Base-by-base conservation (phyloP, 2,113 vertebrate species). In the Struthidea cinerea region DNA sequence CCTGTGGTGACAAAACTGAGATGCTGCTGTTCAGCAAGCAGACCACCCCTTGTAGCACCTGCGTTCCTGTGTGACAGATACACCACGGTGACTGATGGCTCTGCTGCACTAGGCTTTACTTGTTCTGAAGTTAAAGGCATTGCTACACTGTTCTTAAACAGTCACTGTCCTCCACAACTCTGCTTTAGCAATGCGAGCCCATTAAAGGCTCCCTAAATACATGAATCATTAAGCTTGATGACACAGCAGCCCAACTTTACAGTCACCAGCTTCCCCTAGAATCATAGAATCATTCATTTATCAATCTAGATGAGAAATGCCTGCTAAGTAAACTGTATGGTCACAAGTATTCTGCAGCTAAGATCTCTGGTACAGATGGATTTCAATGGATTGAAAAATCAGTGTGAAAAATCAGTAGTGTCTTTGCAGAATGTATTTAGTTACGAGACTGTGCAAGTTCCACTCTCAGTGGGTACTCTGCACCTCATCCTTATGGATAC, bases 1-100 rank as follows among this genome's bases (percentile, higher is more conserved):
- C 65, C 33, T 50, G 14, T 19, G 55, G 61, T 73, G 59, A 76
- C 41, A 74, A 33, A 87, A 24, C 67, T 24, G 41, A 82, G 74
- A 61, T 46, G 6, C 57, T 73, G 67, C 55, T 86, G 63, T 49
- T 94, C 75, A 92, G 49, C 78, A 87, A 41, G 75, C 44, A 69
- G 61, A 69, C 6, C 10, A 6, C 9, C 20, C 32, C n/a, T 69
- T 24, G 67, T 20, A 83, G 35, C 63, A 88, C 59, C 50, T 88
- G 63, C 0, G 0, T 10, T 64, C 55, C 70, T 76, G 28, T 44
- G 49, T 37, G 37, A 35, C 70, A n/a, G n/a, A n/a, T n/a, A 27
- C 26, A 22, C 53, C 63, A 5, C 22, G 21, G 50, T 35, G 55
- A 88, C 5, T 69, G 57, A 88, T 42, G 59, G 12, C 41, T 74